phyloP scores from a whole-genome alignment of 2,113 vertebrate genomes.

The Hymenochirus boettgeri region DNA sequence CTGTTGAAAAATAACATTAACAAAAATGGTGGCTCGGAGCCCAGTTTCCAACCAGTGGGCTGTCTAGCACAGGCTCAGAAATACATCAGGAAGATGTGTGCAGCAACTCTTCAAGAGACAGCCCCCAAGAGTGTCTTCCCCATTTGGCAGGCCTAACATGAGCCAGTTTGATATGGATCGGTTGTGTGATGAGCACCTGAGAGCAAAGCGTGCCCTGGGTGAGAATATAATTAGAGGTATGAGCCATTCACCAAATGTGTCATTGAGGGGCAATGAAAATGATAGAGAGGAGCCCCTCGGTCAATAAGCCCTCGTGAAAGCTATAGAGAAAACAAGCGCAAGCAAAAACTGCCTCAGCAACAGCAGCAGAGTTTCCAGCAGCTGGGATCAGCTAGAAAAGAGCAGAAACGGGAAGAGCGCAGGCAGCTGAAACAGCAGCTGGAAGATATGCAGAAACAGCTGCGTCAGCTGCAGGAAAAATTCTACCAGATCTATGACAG shows the following conservation, averaged over 20 bases:
- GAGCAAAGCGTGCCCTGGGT: slow-evolving; percentile 93
- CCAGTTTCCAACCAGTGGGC: slow-evolving; percentile 91
- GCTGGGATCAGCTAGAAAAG: slow-evolving; percentile 91
- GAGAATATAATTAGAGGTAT: slow-evolving; percentile 98
- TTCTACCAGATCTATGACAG: slow-evolving; percentile 99
- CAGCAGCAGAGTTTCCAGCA: slow-evolving; percentile 97
- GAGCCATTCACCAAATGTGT: slow-evolving; percentile 95
- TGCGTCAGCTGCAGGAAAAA: slow-evolving; percentile 98
- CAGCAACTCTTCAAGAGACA: slow-evolving; percentile 96
- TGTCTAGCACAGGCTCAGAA: slow-evolving; percentile 96
- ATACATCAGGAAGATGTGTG: slow-evolving; percentile 94
- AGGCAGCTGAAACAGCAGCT: slow-evolving; percentile 96
- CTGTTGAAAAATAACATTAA: slow-evolving; percentile 97
- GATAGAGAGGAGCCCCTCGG: slow-evolving; percentile 83
- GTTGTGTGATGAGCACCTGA: slow-evolving; percentile 94
- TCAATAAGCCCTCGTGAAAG: slow-evolving; percentile 83
- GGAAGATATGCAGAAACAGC: slow-evolving; percentile 99
- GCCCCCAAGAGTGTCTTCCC: slow-evolving; percentile 95
- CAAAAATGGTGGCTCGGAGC: slow-evolving; percentile 93
- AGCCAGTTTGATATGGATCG: slow-evolving; percentile 93
- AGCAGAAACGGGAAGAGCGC: slow-evolving; percentile 92
- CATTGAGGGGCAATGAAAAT: slow-evolving; percentile 79
- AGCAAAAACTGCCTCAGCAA: slow-evolving; percentile 97
- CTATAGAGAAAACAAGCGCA: slow-evolving; percentile 97
- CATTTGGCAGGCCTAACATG: slow-evolving; percentile 85